These are phyloP conservation scores for Lucinisca nassula DNA, from an alignment of 2,888 invertebrate species.

Conservation along the genomic window DNA sequence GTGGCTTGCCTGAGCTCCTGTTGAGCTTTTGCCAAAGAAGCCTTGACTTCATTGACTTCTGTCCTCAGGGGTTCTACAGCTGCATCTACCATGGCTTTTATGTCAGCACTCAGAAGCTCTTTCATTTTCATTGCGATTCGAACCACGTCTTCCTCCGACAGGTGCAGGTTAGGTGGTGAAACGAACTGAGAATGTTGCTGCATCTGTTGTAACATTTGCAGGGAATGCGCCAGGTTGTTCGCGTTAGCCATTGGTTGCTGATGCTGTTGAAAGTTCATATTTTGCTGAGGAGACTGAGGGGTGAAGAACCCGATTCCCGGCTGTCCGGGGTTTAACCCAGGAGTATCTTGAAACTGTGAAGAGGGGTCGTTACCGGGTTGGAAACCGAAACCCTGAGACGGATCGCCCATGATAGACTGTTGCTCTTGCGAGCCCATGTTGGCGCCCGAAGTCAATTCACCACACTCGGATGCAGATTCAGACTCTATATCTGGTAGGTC, in stretches of 20 bases:
- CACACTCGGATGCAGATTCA: no score
- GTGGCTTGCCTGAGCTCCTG: neutral
- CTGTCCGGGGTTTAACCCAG: no score
- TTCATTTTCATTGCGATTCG: neutral
- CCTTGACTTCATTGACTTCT: neutral
- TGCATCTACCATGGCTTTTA: neutral
- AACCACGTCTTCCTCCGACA: neutral
- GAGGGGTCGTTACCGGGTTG: no score
- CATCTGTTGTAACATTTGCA: neutral
- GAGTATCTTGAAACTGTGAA: no score
- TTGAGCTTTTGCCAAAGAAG: neutral
- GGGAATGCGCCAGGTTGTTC: neutral
- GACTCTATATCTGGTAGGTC: no score
- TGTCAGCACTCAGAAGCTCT: neutral
- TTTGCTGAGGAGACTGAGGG: neutral
- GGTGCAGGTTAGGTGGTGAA: no score
- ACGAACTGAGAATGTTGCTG: no score
- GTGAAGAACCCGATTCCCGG: no score
- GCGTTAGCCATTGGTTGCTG: neutral
- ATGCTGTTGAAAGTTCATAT: neutral
- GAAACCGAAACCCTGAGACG: no score
- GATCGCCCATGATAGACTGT: no score
- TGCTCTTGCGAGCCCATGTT: no score
- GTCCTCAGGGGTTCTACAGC: neutral
- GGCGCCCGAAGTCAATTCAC: no score